Conservation (phyloP, 2,888 invertebrate genomes). For the Trachelus troglodyta region DNA sequence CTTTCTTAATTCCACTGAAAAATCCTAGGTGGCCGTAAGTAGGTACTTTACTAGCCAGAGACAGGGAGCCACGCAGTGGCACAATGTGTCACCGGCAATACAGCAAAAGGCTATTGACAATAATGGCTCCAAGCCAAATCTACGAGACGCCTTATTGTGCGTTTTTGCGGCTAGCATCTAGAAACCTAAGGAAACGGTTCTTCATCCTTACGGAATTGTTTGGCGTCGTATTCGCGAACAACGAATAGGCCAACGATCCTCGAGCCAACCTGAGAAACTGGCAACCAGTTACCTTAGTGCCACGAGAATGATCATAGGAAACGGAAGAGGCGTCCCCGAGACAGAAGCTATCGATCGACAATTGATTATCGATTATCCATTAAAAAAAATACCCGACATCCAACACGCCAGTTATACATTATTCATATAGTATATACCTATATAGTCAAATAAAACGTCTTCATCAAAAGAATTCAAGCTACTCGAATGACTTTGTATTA, state of each 20-base stretch:
- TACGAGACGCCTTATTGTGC: conserved; percentile 57
- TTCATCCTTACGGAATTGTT: background rate
- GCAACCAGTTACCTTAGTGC: background rate
- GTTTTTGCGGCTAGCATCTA: conserved; percentile 42
- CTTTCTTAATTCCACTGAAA: background rate
- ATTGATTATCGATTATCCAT: background rate
- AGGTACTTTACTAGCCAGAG: background rate
- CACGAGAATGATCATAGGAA: background rate
- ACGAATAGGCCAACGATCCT: background rate
- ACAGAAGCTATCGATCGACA: background rate
- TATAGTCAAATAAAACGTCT: background rate
- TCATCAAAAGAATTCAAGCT: background rate
- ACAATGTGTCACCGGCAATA: background rate
- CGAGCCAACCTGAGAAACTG: background rate
- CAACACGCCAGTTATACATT: background rate
- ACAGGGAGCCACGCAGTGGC: background rate
- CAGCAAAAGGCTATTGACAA: conserved; percentile 53
- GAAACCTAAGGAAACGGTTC: conserved; percentile 36
- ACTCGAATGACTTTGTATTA: background rate
- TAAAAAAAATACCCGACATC: background rate
- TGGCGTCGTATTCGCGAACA: background rate
- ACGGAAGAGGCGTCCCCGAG: background rate
- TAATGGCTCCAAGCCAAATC: conserved; percentile 56
- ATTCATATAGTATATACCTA: background rate
- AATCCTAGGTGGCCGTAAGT: background rate